Percentiles rank a stretch among this genome's conserved stretches.
Evolutionary conservation across 37 sponge, comb jelly and placozoan species (phyloP).

Genomic region (Amphimedon queenslandica): DNA sequence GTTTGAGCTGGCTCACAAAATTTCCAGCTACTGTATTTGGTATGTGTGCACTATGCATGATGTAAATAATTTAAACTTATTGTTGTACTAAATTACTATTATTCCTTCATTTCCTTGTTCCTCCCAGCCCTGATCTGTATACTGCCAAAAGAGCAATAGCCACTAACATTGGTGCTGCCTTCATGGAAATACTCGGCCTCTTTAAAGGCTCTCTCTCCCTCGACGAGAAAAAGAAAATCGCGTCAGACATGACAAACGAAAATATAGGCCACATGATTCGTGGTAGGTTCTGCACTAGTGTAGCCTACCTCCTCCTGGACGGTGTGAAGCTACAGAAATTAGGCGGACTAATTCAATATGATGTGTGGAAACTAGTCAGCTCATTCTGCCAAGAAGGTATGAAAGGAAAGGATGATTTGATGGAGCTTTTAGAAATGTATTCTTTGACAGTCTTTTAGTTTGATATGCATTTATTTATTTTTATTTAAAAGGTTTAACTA

Average conservation of each 20-base stretch:
- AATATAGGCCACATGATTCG: slow-evolving; percentile 65
- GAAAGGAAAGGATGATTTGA: background rate
- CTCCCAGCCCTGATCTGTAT: too few species aligned
- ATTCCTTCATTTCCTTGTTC: too few species aligned
- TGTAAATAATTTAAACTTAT: too few species aligned
- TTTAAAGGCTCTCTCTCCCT: slow-evolving; percentile 14
- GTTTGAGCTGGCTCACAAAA: too few species aligned
- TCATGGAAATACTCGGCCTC: slow-evolving; percentile 30
- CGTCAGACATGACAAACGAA: slow-evolving; percentile 51
- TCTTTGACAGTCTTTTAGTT: too few species aligned
- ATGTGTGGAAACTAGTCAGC: slow-evolving; percentile 68
- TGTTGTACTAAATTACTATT: too few species aligned
- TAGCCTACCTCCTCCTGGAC: slow-evolving; percentile 58
- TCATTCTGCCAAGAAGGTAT: slow-evolving; percentile 62
- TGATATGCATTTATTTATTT: too few species aligned
- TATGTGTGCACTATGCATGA: too few species aligned
- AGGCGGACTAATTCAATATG: slow-evolving; percentile 52
- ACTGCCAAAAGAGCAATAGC: slow-evolving; percentile 9
- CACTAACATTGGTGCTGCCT: slow-evolving; percentile 47
- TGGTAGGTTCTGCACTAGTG: slow-evolving; percentile 50
- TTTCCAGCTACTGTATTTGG: too few species aligned
- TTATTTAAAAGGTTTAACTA: too few species aligned
- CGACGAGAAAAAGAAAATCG: slow-evolving; percentile 42
- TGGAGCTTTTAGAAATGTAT: background rate
- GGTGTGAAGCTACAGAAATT: slow-evolving; percentile 56